A percentile compares a stretch with the other conserved stretches of the same genome.
Evolutionary conservation across 2,113 vertebrate species (phyloP).

Genomic region (Tachycineta bicolor): DNA sequence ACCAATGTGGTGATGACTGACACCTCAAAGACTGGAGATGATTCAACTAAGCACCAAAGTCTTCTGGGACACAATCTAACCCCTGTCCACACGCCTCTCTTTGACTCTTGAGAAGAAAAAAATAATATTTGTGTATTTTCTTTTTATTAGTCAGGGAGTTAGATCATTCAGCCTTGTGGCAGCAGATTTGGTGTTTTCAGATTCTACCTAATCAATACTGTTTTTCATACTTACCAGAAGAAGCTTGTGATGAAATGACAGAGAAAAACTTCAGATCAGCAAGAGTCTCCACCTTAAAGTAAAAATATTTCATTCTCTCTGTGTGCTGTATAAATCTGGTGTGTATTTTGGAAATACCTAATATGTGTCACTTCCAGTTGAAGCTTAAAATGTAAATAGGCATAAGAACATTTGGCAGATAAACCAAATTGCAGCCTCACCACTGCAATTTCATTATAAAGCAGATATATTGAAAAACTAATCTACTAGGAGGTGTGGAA

Average conservation of each 20-base stretch:
- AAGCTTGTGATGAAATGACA: not conserved
- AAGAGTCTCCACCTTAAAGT: not conserved
- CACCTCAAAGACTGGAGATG: not conserved
- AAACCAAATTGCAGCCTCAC: not conserved
- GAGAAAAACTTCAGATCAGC: not conserved
- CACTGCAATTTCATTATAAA: constrained; percentile 1
- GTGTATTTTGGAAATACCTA: not conserved
- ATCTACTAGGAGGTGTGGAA: not conserved
- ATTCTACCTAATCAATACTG: not conserved
- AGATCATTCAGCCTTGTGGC: not conserved
- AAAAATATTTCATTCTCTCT: not conserved
- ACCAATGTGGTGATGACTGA: not conserved
- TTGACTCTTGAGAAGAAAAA: not conserved
- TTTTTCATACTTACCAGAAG: not conserved
- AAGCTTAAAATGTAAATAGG: constrained; percentile 11
- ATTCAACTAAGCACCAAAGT: not conserved
- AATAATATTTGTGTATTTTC: not conserved
- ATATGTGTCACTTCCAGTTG: not conserved
- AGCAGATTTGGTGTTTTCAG: not conserved
- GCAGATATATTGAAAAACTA: not conserved
- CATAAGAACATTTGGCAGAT: constrained; percentile 11
- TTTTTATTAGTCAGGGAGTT: not conserved
- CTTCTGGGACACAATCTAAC: not conserved
- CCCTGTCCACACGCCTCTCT: not conserved
- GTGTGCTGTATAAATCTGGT: not conserved